Percentiles rank a stretch among this genome's conserved stretches.
phyloP scores from a whole-genome alignment of 2,797 vertebrate genomes.

The Eupleurogrammus muticus region DNA sequence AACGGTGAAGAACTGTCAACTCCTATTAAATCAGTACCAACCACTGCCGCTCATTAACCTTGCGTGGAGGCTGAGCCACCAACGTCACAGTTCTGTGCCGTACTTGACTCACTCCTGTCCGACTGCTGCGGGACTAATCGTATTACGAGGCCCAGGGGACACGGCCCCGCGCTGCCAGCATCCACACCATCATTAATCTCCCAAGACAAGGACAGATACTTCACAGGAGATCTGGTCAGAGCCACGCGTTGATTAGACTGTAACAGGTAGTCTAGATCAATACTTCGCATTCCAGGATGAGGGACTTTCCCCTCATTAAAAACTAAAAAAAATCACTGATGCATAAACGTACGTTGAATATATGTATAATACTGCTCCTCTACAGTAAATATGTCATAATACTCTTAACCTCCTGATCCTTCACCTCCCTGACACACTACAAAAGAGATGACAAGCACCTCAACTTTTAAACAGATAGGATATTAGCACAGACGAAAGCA shows the following conservation, averaged over 20 bases:
- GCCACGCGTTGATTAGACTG: conserved; percentile 39
- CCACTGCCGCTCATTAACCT: conserved; percentile 65
- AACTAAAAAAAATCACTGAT: not conserved
- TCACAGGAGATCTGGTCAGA: conserved; percentile 21
- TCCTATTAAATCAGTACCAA: conserved; percentile 60
- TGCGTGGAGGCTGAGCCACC: conserved; percentile 52
- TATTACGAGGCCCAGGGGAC: conserved; percentile 56
- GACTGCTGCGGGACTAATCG: conserved; percentile 56
- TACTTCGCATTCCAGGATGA: not conserved
- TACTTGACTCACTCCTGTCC: conserved; percentile 62
- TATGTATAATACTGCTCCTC: not conserved
- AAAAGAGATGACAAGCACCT: not conserved
- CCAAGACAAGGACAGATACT: conserved; percentile 56
- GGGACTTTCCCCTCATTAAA: not conserved
- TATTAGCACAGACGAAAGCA: too few relatives aligned
- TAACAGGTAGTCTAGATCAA: conserved; percentile 46
- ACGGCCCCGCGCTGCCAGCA: conserved; percentile 13
- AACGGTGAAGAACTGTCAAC: conserved; percentile 60
- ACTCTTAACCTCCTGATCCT: not conserved
- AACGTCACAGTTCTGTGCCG: conserved; percentile 46
- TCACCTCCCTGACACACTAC: not conserved
- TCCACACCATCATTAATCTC: conserved; percentile 61
- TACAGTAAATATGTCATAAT: not conserved
- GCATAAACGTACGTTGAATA: not conserved
- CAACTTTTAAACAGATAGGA: too few relatives aligned